These are phyloP conservation scores for Cheilosia pagana DNA, from an alignment of 2,888 invertebrate species.

Conservation along the genomic window DNA sequence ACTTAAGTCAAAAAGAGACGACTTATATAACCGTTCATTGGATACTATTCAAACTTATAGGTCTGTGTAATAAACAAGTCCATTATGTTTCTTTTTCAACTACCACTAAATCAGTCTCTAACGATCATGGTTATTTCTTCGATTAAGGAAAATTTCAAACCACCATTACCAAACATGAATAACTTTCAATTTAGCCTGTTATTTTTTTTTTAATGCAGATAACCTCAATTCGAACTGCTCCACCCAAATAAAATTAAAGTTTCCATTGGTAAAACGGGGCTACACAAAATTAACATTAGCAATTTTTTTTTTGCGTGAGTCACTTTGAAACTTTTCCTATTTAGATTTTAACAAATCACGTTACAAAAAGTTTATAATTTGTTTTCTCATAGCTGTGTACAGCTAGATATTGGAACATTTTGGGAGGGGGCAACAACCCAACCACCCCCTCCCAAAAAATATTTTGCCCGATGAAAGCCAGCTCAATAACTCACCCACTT, in stretches of 20 bases:
- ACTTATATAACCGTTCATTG: too few species aligned
- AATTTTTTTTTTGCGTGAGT: conserved; percentile 15
- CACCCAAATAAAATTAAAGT: background rate
- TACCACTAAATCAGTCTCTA: too few species aligned
- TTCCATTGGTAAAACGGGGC: background rate
- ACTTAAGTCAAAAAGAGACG: too few species aligned
- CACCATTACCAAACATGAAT: background rate
- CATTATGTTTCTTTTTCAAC: too few species aligned
- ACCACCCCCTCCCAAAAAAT: background rate
- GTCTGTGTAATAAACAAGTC: too few species aligned
- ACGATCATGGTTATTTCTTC: too few species aligned
- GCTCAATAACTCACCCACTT: conserved; percentile 13
- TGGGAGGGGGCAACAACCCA: too few species aligned
- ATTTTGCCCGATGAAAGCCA: conserved; percentile 15
- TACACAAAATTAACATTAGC: conserved; percentile 30
- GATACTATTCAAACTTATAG: too few species aligned
- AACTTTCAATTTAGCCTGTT: background rate
- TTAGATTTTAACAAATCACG: conserved; percentile 35
- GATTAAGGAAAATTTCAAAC: background rate
- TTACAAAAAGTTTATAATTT: conserved; percentile 9
- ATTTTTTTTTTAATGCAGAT: background rate
- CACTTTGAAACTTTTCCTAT: conserved; percentile 31
- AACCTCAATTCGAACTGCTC: conserved; percentile 14
- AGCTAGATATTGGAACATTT: background rate
- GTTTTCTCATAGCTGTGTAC: background rate